Evolutionary conservation across 2,113 vertebrate species (phyloP).

Genomic region (Mastomys natalensis): DNA sequence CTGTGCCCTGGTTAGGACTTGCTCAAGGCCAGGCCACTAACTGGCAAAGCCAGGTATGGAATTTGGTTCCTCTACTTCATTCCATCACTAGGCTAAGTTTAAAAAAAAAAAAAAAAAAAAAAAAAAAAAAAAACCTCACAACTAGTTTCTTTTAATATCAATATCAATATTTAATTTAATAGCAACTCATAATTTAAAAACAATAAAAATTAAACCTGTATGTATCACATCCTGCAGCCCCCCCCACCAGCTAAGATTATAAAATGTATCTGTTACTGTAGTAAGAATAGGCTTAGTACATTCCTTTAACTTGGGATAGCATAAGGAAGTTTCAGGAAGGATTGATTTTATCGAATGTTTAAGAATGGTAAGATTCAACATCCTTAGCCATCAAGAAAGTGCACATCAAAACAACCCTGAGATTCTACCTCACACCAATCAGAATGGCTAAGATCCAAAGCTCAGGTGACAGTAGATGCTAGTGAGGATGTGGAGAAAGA

Average conservation of each 20-base stretch:
- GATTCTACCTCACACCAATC: too few species aligned
- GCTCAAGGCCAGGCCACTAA: background rate
- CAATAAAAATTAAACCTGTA: background rate
- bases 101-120: background rate
- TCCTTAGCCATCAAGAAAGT: background rate
- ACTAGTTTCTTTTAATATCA: background rate
- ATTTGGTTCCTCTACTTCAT: background rate
- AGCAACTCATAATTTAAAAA: background rate
- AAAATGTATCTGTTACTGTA: background rate
- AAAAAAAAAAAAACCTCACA: background rate
- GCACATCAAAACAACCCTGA: too few species aligned
- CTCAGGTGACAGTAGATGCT: too few species aligned
- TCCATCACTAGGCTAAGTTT: background rate
- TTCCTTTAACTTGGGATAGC: background rate
- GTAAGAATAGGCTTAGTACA: background rate
- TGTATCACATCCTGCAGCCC: background rate
- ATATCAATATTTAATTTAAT: background rate
- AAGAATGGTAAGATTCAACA: background rate
- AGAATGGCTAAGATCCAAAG: too few species aligned
- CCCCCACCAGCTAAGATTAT: background rate
- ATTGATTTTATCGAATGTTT: background rate
- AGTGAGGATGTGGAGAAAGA: too few species aligned
- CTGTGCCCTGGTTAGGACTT: background rate
- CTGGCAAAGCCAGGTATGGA: background rate
- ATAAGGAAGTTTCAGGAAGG: background rate